A percentile compares a stretch with the other conserved stretches of the same genome.
These are phyloP conservation scores for Monochamus saltuarius DNA, from an alignment of 1,140 invertebrate species.

Conservation along the genomic window DNA sequence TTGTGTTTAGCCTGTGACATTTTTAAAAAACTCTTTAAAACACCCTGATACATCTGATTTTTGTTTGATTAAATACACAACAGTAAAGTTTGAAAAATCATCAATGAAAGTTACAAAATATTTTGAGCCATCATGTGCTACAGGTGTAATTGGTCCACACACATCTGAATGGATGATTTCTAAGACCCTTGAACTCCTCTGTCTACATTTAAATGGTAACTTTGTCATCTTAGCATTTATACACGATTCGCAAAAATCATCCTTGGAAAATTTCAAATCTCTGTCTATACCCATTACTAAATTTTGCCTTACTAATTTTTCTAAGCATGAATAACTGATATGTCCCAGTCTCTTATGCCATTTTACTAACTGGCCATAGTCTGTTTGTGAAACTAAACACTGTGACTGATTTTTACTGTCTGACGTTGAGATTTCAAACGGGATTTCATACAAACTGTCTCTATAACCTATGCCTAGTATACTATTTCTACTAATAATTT, in stretches of 20 bases:
- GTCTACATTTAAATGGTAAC: slow-evolving; percentile 31
- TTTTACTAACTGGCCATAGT: slow-evolving; percentile 4
- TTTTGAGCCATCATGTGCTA: slow-evolving; percentile 36
- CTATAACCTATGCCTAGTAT: slow-evolving; percentile 3
- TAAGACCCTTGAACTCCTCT: slow-evolving; percentile 34
- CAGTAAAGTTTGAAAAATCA: slow-evolving; percentile 22
- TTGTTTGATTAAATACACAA: slow-evolving; percentile 22
- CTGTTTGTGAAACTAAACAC: neutral
- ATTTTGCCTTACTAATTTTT: slow-evolving; percentile 14
- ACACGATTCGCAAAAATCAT: slow-evolving; percentile 34
- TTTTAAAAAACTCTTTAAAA: slow-evolving; percentile 21
- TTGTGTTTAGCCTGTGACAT: slow-evolving; percentile 11
- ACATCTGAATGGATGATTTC: slow-evolving; percentile 45
- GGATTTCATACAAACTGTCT: slow-evolving; percentile 14
- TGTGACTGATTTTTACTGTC: slow-evolving; percentile 4
- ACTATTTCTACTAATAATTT: neutral
- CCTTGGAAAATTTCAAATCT: slow-evolving; percentile 9
- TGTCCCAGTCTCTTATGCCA: slow-evolving; percentile 32
- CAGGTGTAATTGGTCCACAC: slow-evolving; percentile 43
- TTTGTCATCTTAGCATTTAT: slow-evolving; percentile 36
- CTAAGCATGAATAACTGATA: slow-evolving; percentile 16
- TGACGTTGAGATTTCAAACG: slow-evolving; percentile 3
- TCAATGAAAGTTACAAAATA: slow-evolving; percentile 49
- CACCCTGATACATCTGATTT: slow-evolving; percentile 17
- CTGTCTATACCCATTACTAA: neutral